Percentiles rank a stretch among this genome's conserved stretches.
Conservation (phyloP, 2,113 vertebrate genomes). For the Isichthys henryi region DNA sequence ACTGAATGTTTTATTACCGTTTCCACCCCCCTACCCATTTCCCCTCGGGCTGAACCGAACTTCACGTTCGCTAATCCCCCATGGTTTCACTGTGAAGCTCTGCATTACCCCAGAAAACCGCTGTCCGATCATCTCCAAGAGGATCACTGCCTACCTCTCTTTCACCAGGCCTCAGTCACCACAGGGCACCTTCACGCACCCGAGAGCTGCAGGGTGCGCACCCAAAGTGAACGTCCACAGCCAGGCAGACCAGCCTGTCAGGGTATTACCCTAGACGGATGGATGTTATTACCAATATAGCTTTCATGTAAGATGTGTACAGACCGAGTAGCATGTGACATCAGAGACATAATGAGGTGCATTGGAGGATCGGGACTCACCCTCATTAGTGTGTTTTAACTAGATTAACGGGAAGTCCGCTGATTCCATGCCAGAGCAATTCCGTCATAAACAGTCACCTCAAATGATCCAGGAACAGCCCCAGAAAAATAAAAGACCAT, state of each 20-base stretch:
- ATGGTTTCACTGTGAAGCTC: neutral
- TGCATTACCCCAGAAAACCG: neutral
- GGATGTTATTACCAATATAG: neutral
- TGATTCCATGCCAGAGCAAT: neutral
- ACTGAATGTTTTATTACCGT: neutral
- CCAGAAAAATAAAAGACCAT: neutral
- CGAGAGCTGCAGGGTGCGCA: neutral
- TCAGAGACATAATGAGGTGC: neutral
- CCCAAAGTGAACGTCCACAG: neutral
- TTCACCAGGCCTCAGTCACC: neutral
- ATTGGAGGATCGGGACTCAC: neutral
- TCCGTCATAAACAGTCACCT: neutral
- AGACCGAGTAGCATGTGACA: neutral
- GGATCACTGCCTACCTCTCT: neutral
- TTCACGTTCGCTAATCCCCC: neutral
- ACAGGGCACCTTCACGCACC: neutral
- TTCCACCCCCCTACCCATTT: neutral
- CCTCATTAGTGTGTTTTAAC: neutral
- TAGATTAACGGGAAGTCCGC: neutral
- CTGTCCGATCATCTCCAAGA: neutral
- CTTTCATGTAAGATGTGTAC: neutral
- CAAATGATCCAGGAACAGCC: neutral
- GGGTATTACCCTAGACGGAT: neutral
- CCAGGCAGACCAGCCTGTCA: neutral
- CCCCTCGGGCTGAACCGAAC: neutral